phyloP scores from a whole-genome alignment of 1,140 invertebrate species.

The Solenopsis invicta region DNA sequence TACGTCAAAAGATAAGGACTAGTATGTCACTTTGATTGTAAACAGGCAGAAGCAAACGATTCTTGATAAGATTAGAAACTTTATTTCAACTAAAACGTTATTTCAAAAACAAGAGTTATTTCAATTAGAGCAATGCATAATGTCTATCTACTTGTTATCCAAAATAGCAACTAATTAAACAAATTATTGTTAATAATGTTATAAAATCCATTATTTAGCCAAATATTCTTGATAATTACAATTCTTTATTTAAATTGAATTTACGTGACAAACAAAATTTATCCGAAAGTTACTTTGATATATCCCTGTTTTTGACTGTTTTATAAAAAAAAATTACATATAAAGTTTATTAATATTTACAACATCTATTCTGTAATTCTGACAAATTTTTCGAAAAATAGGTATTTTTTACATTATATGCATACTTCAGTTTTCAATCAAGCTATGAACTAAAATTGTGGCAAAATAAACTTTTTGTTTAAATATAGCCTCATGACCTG shows the following conservation, averaged over 20 bases:
- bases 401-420: not conserved
- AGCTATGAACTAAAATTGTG: not conserved
- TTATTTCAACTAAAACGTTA: constrained; percentile 10
- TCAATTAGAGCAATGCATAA: not conserved
- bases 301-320: not conserved
- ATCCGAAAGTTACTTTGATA: not conserved
- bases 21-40: constrained; percentile 50
- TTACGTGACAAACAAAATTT: not conserved
- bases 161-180: not conserved
- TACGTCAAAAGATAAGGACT: constrained; percentile 56
- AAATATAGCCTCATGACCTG: not conserved
- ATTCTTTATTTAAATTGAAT: not conserved
- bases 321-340: not conserved
- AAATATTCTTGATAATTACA: not conserved
- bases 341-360: not conserved
- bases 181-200: constrained; percentile 1
- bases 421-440: not conserved
- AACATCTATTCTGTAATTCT: not conserved
- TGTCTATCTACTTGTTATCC: not conserved
- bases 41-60: constrained; percentile 9
- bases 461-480: not conserved
- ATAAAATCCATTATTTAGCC: not conserved
- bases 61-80: constrained; percentile 70
- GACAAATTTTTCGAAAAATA: not conserved
- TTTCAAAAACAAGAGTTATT: not conserved